Conservation (phyloP, 1,140 invertebrate genomes). For the Drosophila equinoxialis region DNA sequence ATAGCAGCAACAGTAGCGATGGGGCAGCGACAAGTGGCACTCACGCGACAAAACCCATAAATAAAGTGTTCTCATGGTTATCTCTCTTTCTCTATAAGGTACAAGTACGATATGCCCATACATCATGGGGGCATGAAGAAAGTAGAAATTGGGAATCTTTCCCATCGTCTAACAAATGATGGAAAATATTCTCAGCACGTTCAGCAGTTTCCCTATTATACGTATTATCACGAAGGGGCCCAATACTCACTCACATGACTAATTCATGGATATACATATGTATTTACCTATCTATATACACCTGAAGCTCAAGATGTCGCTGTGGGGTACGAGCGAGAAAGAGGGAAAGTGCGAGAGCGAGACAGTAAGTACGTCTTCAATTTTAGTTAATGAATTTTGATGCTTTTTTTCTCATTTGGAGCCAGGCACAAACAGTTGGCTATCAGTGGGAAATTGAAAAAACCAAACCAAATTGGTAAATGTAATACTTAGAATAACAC, state of each 20-base stretch:
- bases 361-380: neutral
- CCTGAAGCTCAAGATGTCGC: constrained; percentile 47
- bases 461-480: too few species aligned
- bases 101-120: constrained; percentile 32
- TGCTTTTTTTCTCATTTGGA: constrained; percentile 33
- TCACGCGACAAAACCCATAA: constrained; percentile 71
- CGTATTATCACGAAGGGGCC: constrained; percentile 36
- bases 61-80: constrained; percentile 71
- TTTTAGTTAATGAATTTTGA: constrained; percentile 37
- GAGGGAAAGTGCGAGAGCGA: neutral
- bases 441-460: too few species aligned
- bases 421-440: constrained; percentile 28
- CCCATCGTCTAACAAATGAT: constrained; percentile 56
- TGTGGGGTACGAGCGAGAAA: constrained; percentile 33
- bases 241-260: constrained; percentile 25
- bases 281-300: constrained; percentile 3
- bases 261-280: constrained; percentile 22
- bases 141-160: constrained; percentile 42
- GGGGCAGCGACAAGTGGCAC: constrained; percentile 47
- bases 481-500: neutral
- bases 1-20: constrained; percentile 16
- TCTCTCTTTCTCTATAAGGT: constrained; percentile 2
- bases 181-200: constrained; percentile 70
- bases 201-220: constrained; percentile 34
- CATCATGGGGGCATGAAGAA: constrained; percentile 37